Evolutionary conservation across 2,888 invertebrate genomes (phyloP).

Genomic region (Seladonia tumulorum): DNA sequence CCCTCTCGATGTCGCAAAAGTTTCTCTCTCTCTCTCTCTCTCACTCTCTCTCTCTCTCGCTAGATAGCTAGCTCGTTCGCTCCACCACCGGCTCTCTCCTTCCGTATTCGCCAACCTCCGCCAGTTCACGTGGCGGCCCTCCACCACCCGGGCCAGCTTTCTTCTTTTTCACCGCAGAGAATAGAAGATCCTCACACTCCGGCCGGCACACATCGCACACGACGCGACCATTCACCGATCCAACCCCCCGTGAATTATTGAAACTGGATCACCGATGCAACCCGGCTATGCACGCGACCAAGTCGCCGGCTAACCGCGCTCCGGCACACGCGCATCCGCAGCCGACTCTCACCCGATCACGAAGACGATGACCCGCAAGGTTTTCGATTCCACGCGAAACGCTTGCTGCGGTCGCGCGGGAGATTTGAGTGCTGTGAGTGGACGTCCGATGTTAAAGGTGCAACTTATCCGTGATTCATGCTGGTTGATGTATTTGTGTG

Average conservation of each 20-base stretch:
- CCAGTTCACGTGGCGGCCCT: slow-evolving; percentile 10
- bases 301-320: background rate
- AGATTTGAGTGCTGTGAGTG: background rate
- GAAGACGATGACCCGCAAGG: background rate
- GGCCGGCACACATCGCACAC: slow-evolving; percentile 9
- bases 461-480: background rate
- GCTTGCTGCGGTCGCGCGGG: background rate
- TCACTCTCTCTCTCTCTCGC: slow-evolving; percentile 28
- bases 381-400: background rate
- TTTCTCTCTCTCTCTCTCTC: slow-evolving; percentile 30
- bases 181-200: slow-evolving; percentile 14
- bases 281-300: background rate
- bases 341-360: background rate
- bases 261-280: slow-evolving; percentile 37
- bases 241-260: slow-evolving; percentile 43
- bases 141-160: background rate
- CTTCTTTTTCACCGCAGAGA: slow-evolving; percentile 20
- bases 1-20: slow-evolving; percentile 50
- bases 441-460: background rate
- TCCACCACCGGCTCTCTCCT: background rate
- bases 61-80: slow-evolving; percentile 41
- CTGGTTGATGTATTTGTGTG: background rate
- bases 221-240: slow-evolving; percentile 20
- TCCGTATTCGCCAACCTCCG: slow-evolving; percentile 9
- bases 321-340: background rate